These are phyloP conservation scores for Biston stratarius DNA, from an alignment of 2,888 invertebrate species.

Conservation along the genomic window DNA sequence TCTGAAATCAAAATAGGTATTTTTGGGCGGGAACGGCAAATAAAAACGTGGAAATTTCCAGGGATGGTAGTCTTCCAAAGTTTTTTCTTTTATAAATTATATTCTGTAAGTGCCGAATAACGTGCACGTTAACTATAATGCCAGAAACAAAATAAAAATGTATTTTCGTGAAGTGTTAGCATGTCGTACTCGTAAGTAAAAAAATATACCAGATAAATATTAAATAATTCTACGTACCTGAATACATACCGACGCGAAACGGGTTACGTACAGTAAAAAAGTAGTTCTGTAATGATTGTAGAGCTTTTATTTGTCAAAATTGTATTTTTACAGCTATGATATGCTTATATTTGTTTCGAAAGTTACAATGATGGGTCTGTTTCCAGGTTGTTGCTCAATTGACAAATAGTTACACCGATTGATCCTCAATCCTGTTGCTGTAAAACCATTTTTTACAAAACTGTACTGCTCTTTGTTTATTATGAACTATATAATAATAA, in stretches of 20 bases:
- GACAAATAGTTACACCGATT: constrained; percentile 78
- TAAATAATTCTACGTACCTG: constrained; percentile 35
- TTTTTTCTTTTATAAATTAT: too few relatives aligned
- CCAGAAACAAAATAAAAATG: too few relatives aligned
- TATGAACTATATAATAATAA: constrained; percentile 77
- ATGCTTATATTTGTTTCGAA: constrained; percentile 94
- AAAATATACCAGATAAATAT: too few relatives aligned
- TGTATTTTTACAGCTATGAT: constrained; percentile 96
- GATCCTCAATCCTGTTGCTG: constrained; percentile 75
- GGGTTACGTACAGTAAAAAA: constrained; percentile 60
- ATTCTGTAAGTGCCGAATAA: too few relatives aligned
- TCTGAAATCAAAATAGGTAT: constrained; percentile 62
- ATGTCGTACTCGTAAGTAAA: too few relatives aligned
- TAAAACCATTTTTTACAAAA: constrained; percentile 76
- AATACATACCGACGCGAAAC: background rate
- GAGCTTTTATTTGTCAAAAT: constrained; percentile 94
- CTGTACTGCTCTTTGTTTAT: constrained; percentile 79
- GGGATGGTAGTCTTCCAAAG: too few relatives aligned
- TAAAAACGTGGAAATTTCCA: too few relatives aligned
- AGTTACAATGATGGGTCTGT: constrained; percentile 84
- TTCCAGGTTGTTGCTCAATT: constrained; percentile 78
- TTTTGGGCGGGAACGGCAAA: too few relatives aligned
- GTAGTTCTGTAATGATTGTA: constrained; percentile 84
- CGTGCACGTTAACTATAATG: too few relatives aligned
- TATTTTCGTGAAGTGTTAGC: too few relatives aligned